Base-by-base conservation (phyloP, 2,113 vertebrate species). In the Petroica traversi region DNA sequence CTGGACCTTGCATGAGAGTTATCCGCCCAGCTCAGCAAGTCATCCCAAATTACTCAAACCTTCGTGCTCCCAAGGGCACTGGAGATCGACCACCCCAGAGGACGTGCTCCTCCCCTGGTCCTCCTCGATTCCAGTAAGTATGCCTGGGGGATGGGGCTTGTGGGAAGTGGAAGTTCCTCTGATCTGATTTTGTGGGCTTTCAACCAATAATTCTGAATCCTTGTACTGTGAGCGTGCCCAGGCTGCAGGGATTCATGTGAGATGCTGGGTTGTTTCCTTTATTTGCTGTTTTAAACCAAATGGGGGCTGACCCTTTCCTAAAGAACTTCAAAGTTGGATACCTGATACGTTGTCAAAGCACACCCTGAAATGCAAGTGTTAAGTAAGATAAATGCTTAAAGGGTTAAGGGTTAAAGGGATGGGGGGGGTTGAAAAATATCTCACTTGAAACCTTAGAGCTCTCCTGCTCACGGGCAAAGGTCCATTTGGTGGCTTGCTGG, bases 61-160 rank as follows among this genome's bases (percentile, higher is more conserved):
- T 69, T 54, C 80, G 45, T 43, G 84, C 66, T 72, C 84, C 86
- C 83, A 95, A 86, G 48, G 94, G 85, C 58, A 51, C 82, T 2
- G 63, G 46, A 49, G 97, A 95, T 19, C 68, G 84, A 63, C 83
- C 62, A 7, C 94, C 85, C 29, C 94, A 72, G 41, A 92, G 93
- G 81, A 77, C 46, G 0, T 79, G 75, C 85, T 87, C 93, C 68
- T 94, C 93, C 92, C 92, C 94, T 80, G 91, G 40, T 77, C 88
- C 61, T 71, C 94, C 95, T 71, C 91, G 34, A 62, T 94, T 96
- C 92, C 95, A 2, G 96, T 97, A 94, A 97, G 97, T 97, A n/a
- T 2, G 7, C n/a, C 19, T 28, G 10, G 8, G 14, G 12, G 3
- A 5, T 17, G 11, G 20, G 69, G 12, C 10, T 4, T 74, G 40